Conservation (phyloP, 2,888 invertebrate genomes). For the Pristionchus mayeri region DNA sequence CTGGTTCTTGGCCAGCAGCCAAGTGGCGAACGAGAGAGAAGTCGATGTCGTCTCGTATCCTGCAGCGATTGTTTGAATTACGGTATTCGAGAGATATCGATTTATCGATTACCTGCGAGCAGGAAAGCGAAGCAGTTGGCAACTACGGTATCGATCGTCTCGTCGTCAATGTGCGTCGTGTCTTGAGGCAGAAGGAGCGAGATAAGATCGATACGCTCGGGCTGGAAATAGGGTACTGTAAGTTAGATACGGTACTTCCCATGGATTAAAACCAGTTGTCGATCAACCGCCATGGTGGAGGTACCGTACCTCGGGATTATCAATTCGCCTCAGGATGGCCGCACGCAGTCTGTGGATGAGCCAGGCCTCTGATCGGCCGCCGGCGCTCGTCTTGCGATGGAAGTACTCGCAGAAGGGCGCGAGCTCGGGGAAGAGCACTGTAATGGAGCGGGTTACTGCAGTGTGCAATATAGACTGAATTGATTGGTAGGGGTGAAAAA, state of each 20-base stretch:
- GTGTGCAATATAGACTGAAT: neutral
- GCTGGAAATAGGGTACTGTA: conserved; percentile 7
- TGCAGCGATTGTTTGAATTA: neutral
- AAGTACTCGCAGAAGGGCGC: conserved; percentile 53
- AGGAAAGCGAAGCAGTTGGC: conserved; percentile 79
- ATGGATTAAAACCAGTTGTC: neutral
- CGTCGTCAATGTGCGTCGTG: conserved; percentile 47
- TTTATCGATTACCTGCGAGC: conserved; percentile 77
- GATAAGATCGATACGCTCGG: conserved; percentile 43
- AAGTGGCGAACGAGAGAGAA: conserved; percentile 78
- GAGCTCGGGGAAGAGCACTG: conserved; percentile 61
- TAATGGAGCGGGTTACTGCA: conserved; percentile 28
- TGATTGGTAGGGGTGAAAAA: neutral
- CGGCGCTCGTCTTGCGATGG: conserved; percentile 51
- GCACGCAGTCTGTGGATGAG: conserved; percentile 60
- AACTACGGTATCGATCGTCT: conserved; percentile 74
- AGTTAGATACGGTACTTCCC: neutral
- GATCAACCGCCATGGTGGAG: neutral
- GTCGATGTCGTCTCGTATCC: conserved; percentile 80
- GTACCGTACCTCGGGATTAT: conserved; percentile 38
- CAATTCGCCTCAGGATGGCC: conserved; percentile 2
- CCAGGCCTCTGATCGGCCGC: conserved; percentile 57
- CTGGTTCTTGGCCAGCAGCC: conserved; percentile 78
- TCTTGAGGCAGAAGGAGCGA: conserved; percentile 29
- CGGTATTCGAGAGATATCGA: conserved; percentile 57